A percentile compares a stretch with the other conserved stretches of the same genome.
Evolutionary conservation across 2,797 vertebrate species (phyloP).

Genomic region (Cyclura pinguis): DNA sequence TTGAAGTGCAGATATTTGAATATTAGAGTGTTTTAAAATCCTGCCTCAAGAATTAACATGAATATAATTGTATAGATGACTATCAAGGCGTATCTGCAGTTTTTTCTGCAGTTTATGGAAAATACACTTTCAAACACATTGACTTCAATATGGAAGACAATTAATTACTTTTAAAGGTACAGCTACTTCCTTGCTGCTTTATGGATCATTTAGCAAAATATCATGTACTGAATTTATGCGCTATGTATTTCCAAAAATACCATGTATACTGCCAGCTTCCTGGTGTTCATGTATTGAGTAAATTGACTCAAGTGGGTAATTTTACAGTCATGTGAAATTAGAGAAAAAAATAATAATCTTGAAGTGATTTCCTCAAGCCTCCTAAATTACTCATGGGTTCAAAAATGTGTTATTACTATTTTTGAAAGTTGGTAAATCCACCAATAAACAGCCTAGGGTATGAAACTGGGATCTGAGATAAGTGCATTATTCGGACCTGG

Average conservation of each 20-base stretch:
- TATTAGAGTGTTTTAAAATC: background rate
- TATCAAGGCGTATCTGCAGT: fast-evolving
- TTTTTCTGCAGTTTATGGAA: background rate
- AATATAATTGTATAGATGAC: fast-evolving
- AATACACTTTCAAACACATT: background rate
- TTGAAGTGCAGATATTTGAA: background rate
- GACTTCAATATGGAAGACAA: background rate
- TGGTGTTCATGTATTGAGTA: background rate
- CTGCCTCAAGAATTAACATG: background rate
- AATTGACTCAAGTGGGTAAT: constrained; percentile 3
- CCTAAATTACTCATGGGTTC: background rate
- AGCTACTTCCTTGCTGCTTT: background rate
- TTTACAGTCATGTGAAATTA: background rate
- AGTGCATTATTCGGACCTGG: background rate
- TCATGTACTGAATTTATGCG: background rate
- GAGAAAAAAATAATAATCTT: background rate
- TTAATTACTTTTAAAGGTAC: constrained; percentile 3
- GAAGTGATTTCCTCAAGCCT: background rate
- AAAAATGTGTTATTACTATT: constrained; percentile 6
- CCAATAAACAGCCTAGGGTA: background rate
- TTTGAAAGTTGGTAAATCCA: constrained; percentile 26
- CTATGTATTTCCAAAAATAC: background rate
- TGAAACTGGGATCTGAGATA: constrained; percentile 42
- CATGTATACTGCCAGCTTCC: background rate
- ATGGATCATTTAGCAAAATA: background rate